A percentile compares a stretch with the other conserved stretches of the same genome.
phyloP scores from a whole-genome alignment of 2,888 invertebrate genomes.

The Mimas tiliae region DNA sequence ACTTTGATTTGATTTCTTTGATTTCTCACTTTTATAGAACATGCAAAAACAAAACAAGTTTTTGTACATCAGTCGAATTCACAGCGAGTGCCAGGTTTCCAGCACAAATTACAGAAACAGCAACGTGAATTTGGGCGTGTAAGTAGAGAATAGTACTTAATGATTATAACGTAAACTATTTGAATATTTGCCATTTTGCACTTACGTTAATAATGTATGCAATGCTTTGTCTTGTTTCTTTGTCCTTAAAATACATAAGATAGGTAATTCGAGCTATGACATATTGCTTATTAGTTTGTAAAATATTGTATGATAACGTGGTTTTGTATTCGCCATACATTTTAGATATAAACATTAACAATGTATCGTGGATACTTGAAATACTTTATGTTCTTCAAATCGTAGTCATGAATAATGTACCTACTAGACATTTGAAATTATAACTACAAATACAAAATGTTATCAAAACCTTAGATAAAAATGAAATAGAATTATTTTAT shows the following conservation, averaged over 20 bases:
- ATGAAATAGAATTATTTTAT: no score
- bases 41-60: constrained; percentile 16
- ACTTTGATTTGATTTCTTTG: constrained; percentile 1
- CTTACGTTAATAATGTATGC: background rate
- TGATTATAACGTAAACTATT: background rate
- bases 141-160: background rate
- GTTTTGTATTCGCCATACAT: no score
- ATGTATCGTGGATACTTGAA: no score
- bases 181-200: background rate
- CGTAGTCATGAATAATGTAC: no score
- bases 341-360: no score
- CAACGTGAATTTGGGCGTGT: constrained; percentile 36
- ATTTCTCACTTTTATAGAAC: constrained; percentile 19
- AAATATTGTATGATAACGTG: no score
- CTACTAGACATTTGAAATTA: no score
- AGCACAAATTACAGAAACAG: background rate
- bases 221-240: background rate
- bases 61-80: constrained; percentile 14
- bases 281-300: background rate
- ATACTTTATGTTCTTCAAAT: no score
- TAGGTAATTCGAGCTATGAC: background rate
- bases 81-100: constrained; percentile 2
- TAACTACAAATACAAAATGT: no score
- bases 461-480: no score
- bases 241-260: background rate